Evolutionary conservation across 2,113 vertebrate genomes (phyloP).

Genomic region (Trachemys scripta): DNA sequence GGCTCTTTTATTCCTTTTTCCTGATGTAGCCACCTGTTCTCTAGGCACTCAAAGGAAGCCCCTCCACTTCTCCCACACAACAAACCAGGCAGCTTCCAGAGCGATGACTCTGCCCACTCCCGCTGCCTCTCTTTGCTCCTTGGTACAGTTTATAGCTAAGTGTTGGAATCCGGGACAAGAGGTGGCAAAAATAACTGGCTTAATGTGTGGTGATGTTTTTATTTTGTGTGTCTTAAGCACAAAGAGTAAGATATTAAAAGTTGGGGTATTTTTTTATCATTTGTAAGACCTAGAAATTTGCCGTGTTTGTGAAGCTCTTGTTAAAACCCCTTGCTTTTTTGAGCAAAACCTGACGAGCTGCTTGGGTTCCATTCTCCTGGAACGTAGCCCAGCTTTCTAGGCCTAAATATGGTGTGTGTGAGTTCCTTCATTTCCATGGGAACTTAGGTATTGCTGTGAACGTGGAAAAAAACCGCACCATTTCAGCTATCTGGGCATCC

Average conservation of each 20-base stretch:
- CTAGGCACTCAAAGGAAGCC: neutral
- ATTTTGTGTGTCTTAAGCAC: neutral
- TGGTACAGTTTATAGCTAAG: neutral
- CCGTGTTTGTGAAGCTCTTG: conserved; percentile 36
- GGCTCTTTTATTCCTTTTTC: neutral
- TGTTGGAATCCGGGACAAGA: neutral
- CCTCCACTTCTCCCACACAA: neutral
- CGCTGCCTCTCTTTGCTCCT: accelerated
- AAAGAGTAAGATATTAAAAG: neutral
- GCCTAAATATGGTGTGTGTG: neutral
- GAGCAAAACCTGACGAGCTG: neutral
- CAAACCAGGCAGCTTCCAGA: accelerated
- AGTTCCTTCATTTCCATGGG: neutral
- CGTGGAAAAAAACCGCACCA: neutral
- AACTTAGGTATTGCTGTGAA: neutral
- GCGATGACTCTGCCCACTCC: accelerated
- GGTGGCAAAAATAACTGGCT: neutral
- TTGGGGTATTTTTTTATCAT: conserved; percentile 16
- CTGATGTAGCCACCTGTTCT: neutral
- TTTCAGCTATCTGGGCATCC: neutral
- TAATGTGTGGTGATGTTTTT: conserved; percentile 38
- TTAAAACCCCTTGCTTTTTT: neutral
- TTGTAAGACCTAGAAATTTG: neutral
- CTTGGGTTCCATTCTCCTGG: neutral
- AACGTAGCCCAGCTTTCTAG: neutral